A percentile compares a stretch with the other conserved stretches of the same genome.
phyloP scores from a whole-genome alignment of 2,113 vertebrate genomes.

The Daubentonia madagascariensis region DNA sequence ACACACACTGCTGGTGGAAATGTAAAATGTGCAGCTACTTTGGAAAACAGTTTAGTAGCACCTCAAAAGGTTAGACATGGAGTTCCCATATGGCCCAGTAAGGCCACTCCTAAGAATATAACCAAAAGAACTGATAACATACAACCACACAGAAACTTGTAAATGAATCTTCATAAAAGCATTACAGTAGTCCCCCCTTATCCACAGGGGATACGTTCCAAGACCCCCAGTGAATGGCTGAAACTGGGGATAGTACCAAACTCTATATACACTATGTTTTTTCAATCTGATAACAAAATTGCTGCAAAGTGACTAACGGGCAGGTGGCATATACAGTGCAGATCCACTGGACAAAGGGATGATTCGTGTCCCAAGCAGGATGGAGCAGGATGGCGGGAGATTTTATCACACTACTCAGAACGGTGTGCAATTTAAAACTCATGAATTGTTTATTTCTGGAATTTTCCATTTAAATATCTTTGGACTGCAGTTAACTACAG shows the following conservation, averaged over 20 bases:
- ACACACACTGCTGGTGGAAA: accelerated
- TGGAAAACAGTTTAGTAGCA: not conserved
- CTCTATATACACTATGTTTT: not conserved
- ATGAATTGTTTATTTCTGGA: not conserved
- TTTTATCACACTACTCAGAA: not conserved
- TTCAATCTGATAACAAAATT: not conserved
- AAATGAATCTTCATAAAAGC: accelerated
- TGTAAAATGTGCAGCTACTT: not conserved
- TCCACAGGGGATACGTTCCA: not conserved
- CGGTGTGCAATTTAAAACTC: not conserved
- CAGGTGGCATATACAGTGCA: accelerated
- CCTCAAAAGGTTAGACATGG: accelerated
- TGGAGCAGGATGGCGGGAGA: not conserved
- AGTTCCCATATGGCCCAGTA: accelerated
- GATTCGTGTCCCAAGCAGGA: not conserved
- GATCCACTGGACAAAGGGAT: not conserved
- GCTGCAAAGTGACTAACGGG: not conserved
- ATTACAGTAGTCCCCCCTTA: no score
- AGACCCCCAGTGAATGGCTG: not conserved
- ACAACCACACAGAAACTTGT: accelerated
- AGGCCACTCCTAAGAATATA: accelerated
- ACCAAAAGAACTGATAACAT: not conserved
- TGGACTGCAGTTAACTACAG: not conserved
- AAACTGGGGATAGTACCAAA: not conserved
- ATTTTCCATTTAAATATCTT: not conserved